These are phyloP conservation scores for Otis tarda DNA, from an alignment of 2,113 vertebrate species.

Conservation along the genomic window DNA sequence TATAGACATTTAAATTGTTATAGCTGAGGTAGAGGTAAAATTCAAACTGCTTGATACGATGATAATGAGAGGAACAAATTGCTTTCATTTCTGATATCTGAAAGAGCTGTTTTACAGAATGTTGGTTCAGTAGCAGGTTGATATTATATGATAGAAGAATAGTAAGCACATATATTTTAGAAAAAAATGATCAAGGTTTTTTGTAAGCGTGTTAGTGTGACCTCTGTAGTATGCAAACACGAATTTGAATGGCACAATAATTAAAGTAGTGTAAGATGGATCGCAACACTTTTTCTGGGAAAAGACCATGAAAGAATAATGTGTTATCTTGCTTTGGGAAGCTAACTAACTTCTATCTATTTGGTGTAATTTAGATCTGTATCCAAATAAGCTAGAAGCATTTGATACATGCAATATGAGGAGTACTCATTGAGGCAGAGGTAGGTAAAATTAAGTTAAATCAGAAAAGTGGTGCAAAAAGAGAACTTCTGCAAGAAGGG, in stretches of 20 bases:
- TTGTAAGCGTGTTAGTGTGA: not conserved
- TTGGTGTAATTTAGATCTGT: not conserved
- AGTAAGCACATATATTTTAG: not conserved
- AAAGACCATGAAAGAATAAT: not conserved
- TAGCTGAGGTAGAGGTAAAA: not conserved
- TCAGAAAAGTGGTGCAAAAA: not conserved
- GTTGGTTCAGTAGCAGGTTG: not conserved
- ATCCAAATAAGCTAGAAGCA: not conserved
- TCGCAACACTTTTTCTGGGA: not conserved
- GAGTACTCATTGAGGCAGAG: not conserved
- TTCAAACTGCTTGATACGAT: not conserved
- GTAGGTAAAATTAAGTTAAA: not conserved
- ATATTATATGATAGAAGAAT: not conserved
- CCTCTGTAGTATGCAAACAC: not conserved
- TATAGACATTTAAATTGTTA: conserved; percentile 2
- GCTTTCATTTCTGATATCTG: not conserved
- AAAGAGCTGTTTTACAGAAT: not conserved
- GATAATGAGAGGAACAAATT: conserved; percentile 1
- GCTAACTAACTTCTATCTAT: not conserved
- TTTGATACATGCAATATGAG: not conserved
- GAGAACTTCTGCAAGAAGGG: not conserved
- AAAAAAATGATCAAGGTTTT: not conserved
- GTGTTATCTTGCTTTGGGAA: not conserved
- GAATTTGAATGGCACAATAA: not conserved
- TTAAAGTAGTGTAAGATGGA: not conserved